Evolutionary conservation across 1,140 invertebrate genomes (phyloP), one percentile per base, ranked within the genome.

Genomic region (Phenacoccus solenopsis): DNA sequence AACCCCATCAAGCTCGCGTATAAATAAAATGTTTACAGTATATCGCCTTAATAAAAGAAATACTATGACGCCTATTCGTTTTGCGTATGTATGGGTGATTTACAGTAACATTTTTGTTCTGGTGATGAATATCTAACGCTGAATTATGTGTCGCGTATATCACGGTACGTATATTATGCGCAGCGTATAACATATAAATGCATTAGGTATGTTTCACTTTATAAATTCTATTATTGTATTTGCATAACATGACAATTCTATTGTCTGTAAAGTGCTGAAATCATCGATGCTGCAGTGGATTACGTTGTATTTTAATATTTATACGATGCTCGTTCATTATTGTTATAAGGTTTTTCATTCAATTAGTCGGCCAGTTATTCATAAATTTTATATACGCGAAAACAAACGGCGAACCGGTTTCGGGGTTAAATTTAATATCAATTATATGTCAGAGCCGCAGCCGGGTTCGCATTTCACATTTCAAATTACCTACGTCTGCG

Each of bases 181-280:
- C 59, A 64, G 59, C n/a, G n/a, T 27, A 64, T 24, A 64, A 64
- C 59, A 64, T 27, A 64, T 64, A 64, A 64, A 64, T 64, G 59
- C 59, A 64, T 64, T 64, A 25, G 59, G 20, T 64, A 64, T 64
- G 59, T 64, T 64, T 64, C 59, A 64, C 59, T 64, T 64, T 64
- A 64, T 64, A 64, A 64, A 64, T 64, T 64, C 59, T 64, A 64
- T 64, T 64, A 64, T 64, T 64, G 10, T 27, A 64, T 64, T 64
- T 64, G 59, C 59, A 64, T 64, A 64, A 64, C 59, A 64, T 64
- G 59, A 64, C 59, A 64, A 64, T 64, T 64, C 59, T 64, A 64
- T 64, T 64, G 59, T 64, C 59, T 64, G 59, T 64, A 64, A 64
- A 64, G 59, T 64, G 59, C 59, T 64, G 59, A 64, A 64, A 64